Evolutionary conservation across 2,113 vertebrate genomes (phyloP).

Genomic region (Protobothrops flavoviridis): DNA sequence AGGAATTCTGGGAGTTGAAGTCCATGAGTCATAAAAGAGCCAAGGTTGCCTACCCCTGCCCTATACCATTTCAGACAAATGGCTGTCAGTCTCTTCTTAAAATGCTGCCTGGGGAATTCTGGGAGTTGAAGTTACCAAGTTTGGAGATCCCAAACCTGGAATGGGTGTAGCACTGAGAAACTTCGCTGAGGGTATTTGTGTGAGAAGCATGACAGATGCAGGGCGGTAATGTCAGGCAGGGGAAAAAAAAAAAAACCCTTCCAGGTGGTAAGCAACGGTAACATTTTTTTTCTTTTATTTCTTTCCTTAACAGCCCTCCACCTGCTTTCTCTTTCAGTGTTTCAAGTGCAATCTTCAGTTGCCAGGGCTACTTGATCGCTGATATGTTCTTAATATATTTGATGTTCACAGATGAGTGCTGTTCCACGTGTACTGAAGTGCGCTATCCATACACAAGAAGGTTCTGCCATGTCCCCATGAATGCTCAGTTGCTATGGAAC

Average conservation of each 20-base stretch:
- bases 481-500: not conserved
- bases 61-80: not conserved
- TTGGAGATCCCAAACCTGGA: not conserved
- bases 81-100: not conserved
- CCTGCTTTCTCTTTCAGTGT: not conserved
- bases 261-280: not conserved
- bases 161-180: constrained; percentile 9
- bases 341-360: constrained; percentile 3
- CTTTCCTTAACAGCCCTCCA: not conserved
- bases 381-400: not conserved
- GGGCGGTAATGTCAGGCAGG: constrained; percentile 2
- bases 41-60: too few species aligned
- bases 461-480: not conserved
- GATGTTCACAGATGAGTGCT: not conserved
- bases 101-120: not conserved
- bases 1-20: too few species aligned
- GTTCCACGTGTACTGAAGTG: not conserved
- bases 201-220: constrained; percentile 23
- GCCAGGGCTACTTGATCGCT: not conserved
- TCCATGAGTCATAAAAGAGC: too few species aligned
- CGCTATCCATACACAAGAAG: not conserved
- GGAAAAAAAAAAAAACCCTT: constrained; percentile 33
- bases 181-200: constrained; percentile 10
- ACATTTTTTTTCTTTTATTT: not conserved
- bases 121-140: not conserved